Percentiles rank a stretch among this genome's conserved stretches.
These are phyloP conservation scores for Anthrax anthrax DNA, from an alignment of 2,888 invertebrate genomes.

Conservation along the genomic window DNA sequence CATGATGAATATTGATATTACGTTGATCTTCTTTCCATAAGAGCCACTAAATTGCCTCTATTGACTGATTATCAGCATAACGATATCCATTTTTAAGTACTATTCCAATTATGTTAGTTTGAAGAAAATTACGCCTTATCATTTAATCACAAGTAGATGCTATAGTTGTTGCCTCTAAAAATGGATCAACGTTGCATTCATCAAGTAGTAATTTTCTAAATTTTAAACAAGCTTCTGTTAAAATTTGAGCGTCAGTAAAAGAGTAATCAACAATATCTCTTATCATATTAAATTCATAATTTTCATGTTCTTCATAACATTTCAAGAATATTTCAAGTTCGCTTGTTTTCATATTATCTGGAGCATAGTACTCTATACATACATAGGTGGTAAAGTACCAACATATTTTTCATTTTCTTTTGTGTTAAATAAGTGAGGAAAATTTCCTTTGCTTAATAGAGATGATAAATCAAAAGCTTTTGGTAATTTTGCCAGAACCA, in stretches of 20 bases:
- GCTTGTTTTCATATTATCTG: not conserved
- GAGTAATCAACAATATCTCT: conserved; percentile 3
- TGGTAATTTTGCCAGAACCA: conserved; percentile 12
- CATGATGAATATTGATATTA: not conserved
- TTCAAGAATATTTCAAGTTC: not conserved
- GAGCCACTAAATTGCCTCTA: not conserved
- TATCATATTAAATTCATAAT: conserved; percentile 1
- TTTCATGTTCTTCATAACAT: conserved; percentile 1
- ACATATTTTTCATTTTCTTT: conserved; percentile 6
- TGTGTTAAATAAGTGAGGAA: conserved; percentile 14
- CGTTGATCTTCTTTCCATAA: not conserved
- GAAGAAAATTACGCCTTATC: not conserved
- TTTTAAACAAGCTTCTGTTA: conserved; percentile 4
- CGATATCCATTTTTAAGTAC: not conserved
- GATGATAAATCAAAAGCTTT: conserved; percentile 11
- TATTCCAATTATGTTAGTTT: not conserved
- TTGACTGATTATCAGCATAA: not conserved
- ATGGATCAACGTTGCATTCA: conserved; percentile 2
- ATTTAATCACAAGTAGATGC: conserved; percentile 1
- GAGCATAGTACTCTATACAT: not conserved
- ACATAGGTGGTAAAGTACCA: conserved; percentile 2
- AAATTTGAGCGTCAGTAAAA: conserved; percentile 4
- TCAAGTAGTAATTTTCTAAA: conserved; percentile 1
- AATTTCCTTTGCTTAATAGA: conserved; percentile 14
- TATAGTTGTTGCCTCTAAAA: not conserved